Conservation (phyloP, 2,797 vertebrate genomes). For the Miichthys miiuy region DNA sequence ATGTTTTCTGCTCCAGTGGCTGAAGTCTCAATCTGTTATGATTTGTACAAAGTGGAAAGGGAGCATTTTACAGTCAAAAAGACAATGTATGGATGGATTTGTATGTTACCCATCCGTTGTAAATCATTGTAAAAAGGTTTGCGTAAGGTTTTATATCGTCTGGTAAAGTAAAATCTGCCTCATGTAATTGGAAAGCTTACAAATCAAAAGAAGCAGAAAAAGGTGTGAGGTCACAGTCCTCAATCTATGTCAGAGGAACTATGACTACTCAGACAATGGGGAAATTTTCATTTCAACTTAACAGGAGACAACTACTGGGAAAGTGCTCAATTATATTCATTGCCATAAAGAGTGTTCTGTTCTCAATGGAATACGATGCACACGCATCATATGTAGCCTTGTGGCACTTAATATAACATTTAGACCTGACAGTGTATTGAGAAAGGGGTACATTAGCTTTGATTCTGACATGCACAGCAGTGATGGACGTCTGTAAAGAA, state of each 20-base stretch:
- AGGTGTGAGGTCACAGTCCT: background rate
- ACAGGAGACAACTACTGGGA: background rate
- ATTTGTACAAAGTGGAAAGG: background rate
- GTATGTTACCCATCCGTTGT: no score
- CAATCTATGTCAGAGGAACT: background rate
- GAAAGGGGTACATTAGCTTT: background rate
- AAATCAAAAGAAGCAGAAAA: constrained; percentile 3
- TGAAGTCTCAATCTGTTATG: background rate
- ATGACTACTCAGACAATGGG: background rate
- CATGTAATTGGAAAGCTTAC: background rate
- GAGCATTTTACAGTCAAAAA: background rate
- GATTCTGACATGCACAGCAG: background rate
- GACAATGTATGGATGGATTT: background rate
- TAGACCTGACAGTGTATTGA: background rate
- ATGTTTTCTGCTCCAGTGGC: background rate
- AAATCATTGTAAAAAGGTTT: background rate
- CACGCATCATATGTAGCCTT: background rate
- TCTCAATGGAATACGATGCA: background rate
- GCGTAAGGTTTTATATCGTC: background rate
- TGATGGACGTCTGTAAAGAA: background rate
- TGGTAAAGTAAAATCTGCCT: background rate
- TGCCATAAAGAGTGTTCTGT: background rate
- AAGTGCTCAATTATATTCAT: background rate
- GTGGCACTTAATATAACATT: background rate
- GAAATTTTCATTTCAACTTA: background rate